Evolutionary conservation across 2,888 invertebrate species (phyloP).

Genomic region (Incurvaria masculella): DNA sequence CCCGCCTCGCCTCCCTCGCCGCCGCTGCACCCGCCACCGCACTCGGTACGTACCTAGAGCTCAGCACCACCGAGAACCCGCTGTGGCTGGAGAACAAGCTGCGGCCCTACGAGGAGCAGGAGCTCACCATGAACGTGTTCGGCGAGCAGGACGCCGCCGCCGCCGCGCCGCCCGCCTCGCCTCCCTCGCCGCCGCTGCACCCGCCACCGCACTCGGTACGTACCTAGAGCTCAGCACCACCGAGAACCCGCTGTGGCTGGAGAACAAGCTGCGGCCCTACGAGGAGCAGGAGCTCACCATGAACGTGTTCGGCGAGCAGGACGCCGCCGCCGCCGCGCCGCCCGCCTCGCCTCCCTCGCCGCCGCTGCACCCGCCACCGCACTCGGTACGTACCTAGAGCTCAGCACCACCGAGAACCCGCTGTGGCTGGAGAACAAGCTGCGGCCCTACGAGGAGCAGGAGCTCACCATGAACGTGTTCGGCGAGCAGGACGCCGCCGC

Average conservation of each 20-base stretch:
- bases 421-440: constrained; percentile 91
- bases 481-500: constrained; percentile 47
- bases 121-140: constrained; percentile 91
- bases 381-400: too few relatives aligned
- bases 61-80: constrained; percentile 89
- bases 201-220: too few relatives aligned
- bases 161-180: constrained; percentile 23
- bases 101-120: constrained; percentile 88
- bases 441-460: constrained; percentile 88
- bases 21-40: too few relatives aligned
- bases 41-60: too few relatives aligned
- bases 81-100: constrained; percentile 91
- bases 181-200: too few relatives aligned
- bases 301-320: constrained; percentile 75
- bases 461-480: constrained; percentile 91
- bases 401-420: constrained; percentile 89
- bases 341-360: too few relatives aligned
- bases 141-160: constrained; percentile 47
- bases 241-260: constrained; percentile 90
- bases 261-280: constrained; percentile 85
- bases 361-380: too few relatives aligned
- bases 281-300: constrained; percentile 92
- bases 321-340: constrained; percentile 30
- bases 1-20: too few relatives aligned
- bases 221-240: constrained; percentile 87